Percentiles rank a stretch among this genome's conserved stretches.
These are phyloP conservation scores for Ornithorhynchus anatinus DNA, from an alignment of 2,113 vertebrate species.

Conservation along the genomic window DNA sequence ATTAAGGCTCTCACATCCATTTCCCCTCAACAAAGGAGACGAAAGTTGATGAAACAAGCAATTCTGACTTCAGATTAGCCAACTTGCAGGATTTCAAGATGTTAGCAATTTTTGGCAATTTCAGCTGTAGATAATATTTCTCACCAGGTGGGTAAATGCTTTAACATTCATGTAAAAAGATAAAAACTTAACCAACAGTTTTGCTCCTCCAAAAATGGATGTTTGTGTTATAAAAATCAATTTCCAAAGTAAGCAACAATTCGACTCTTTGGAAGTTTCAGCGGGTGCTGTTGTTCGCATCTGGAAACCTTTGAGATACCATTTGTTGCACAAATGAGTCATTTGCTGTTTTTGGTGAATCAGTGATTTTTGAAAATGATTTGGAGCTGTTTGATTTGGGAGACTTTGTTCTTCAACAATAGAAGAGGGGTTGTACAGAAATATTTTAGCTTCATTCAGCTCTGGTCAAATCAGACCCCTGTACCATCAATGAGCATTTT, in stretches of 20 bases:
- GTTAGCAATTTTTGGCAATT: neutral
- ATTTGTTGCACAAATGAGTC: neutral
- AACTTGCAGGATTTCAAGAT: neutral
- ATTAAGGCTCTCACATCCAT: fast-evolving
- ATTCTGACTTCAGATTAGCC: slow-evolving; percentile 4
- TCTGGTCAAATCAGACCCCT: neutral
- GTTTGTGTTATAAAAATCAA: neutral
- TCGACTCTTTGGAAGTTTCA: neutral
- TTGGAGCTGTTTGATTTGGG: neutral
- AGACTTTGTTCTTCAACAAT: neutral
- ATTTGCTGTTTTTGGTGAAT: neutral
- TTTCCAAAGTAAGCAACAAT: neutral
- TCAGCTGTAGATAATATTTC: neutral
- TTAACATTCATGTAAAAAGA: neutral
- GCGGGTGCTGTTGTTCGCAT: neutral
- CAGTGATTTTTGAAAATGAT: neutral
- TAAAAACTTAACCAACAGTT: neutral
- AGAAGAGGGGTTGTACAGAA: neutral
- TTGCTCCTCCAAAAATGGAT: neutral
- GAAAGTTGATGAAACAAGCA: neutral
- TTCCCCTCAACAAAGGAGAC: neutral
- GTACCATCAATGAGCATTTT: neutral
- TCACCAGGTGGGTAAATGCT: neutral
- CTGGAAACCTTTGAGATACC: slow-evolving; percentile 10
- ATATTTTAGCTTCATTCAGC: neutral